phyloP scores from a whole-genome alignment of 2,797 vertebrate genomes.

The Clangula hyemalis region DNA sequence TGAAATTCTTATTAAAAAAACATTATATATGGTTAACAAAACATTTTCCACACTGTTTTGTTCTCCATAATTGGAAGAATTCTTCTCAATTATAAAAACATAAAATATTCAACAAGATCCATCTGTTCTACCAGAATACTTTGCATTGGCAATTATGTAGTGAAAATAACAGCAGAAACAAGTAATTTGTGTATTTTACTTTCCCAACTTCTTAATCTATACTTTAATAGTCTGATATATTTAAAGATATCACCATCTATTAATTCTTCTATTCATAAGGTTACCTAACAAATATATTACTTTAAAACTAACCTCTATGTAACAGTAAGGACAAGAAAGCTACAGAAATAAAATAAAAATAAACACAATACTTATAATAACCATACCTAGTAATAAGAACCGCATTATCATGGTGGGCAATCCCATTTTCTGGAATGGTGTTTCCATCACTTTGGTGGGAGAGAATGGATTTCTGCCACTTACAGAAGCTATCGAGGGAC shows the following conservation, averaged over 20 bases:
- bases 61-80: neutral
- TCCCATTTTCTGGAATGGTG: constrained; percentile 98
- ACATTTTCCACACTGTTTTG: neutral
- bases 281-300: neutral
- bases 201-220: constrained; percentile 13
- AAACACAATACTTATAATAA: constrained; percentile 80
- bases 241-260: constrained; percentile 44
- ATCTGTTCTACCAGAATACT: neutral
- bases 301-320: constrained; percentile 6
- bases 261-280: constrained; percentile 13
- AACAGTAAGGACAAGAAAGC: constrained; percentile 64
- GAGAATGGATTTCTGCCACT: constrained; percentile 99
- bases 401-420: constrained; percentile 99
- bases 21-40: neutral
- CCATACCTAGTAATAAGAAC: constrained; percentile 98
- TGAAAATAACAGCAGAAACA: constrained; percentile 12
- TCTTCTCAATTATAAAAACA: neutral
- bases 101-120: neutral
- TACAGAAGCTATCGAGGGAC: constrained; percentile 99
- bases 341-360: constrained; percentile 62
- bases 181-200: neutral
- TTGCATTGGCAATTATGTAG: neutral
- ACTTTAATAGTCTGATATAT: constrained; percentile 29
- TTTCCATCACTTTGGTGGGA: constrained; percentile 96
- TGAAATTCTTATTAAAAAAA: constrained; percentile 3